These are phyloP conservation scores for Saimiri boliviensis DNA, from an alignment of 2,113 vertebrate species.

Conservation along the genomic window DNA sequence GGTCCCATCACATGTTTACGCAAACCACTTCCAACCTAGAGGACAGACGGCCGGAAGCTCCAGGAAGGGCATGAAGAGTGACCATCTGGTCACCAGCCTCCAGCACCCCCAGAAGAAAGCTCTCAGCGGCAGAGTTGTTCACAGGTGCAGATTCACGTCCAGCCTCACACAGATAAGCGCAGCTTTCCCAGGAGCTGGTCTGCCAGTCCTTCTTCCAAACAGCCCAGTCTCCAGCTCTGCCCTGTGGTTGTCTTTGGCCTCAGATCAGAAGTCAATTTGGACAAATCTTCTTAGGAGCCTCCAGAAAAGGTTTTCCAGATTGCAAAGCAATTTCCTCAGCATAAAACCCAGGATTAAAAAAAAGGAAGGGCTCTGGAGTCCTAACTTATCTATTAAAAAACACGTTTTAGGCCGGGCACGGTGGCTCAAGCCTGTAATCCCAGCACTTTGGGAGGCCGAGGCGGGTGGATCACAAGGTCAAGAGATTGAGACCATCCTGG, in stretches of 20 bases:
- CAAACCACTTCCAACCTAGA: not conserved
- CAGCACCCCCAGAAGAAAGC: fast-evolving
- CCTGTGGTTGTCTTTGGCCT: fast-evolving
- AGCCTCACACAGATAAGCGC: fast-evolving
- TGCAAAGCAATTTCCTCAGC: not conserved
- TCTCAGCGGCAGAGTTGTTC: fast-evolving
- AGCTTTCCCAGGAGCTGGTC: not conserved
- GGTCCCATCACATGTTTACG: not conserved
- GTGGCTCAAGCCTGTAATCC: no score
- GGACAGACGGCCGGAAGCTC: not conserved
- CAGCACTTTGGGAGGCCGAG: no score
- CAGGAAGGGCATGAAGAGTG: not conserved
- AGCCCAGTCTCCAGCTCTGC: not conserved
- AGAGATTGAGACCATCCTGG: no score
- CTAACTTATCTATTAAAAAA: not conserved
- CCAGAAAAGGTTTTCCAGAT: not conserved
- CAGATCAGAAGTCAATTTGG: not conserved
- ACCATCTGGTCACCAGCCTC: not conserved
- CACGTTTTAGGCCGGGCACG: no score
- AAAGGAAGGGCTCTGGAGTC: not conserved
- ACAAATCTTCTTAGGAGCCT: not conserved
- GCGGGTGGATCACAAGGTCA: no score
- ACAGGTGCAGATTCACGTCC: fast-evolving
- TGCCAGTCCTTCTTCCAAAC: not conserved
- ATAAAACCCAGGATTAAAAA: not conserved